phyloP scores from a whole-genome alignment of 1,140 invertebrate genomes.

The Drosophila pruinosa region DNA sequence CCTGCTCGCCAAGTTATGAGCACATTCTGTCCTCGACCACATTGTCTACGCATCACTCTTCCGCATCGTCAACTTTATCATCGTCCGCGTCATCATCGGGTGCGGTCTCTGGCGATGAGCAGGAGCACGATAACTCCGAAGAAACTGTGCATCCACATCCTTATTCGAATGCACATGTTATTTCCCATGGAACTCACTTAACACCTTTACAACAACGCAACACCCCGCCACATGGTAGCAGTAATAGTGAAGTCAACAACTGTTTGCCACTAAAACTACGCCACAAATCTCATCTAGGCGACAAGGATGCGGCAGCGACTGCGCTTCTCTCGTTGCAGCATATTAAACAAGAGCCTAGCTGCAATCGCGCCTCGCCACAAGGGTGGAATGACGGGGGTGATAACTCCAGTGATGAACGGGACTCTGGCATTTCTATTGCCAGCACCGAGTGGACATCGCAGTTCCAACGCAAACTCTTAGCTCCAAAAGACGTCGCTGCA shows the following conservation, averaged over 20 bases:
- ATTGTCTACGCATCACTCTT: slow-evolving; percentile 54
- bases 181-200: slow-evolving; percentile 15
- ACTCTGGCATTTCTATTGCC: slow-evolving; percentile 93
- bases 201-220: slow-evolving; percentile 29
- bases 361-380: slow-evolving; percentile 86
- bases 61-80: slow-evolving; percentile 44
- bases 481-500: slow-evolving; percentile 43
- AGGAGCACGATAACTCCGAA: slow-evolving; percentile 55
- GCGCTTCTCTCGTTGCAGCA: slow-evolving; percentile 90
- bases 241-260: slow-evolving; percentile 83
- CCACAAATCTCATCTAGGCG: slow-evolving; percentile 95
- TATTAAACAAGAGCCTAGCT: slow-evolving; percentile 91
- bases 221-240: slow-evolving; percentile 30
- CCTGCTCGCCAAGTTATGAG: slow-evolving; percentile 75
- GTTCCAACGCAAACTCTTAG: slow-evolving; percentile 68
- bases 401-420: slow-evolving; percentile 93
- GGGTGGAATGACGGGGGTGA: slow-evolving; percentile 92
- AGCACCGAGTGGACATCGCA: slow-evolving; percentile 86
- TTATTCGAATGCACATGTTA: slow-evolving; percentile 65
- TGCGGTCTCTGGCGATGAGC: slow-evolving; percentile 85
- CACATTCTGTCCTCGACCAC: slow-evolving; percentile 74
- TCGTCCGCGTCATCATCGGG: slow-evolving; percentile 85
- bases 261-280: slow-evolving; percentile 93
- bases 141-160: slow-evolving; percentile 2
- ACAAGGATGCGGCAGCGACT: slow-evolving; percentile 92